Conservation (phyloP, 2,113 vertebrate species). For the Lontra canadensis region DNA sequence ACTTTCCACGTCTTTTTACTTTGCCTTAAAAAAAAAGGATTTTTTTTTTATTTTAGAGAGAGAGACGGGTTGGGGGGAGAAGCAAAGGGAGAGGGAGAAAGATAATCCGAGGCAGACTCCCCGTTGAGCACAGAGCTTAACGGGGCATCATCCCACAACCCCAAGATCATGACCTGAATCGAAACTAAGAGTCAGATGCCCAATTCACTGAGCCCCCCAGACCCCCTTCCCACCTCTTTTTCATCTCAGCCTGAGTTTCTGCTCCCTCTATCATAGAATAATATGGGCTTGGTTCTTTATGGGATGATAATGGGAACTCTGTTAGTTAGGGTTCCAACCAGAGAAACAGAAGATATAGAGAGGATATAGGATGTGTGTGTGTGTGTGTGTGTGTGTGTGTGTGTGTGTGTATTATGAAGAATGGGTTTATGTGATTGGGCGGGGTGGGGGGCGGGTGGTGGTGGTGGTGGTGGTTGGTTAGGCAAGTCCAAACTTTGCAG, state of each 20-base stretch:
- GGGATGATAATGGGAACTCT: not conserved
- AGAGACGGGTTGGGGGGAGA: not conserved
- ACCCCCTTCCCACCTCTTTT: not conserved
- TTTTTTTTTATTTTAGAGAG: not conserved
- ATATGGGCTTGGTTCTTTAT: not conserved
- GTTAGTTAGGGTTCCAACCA: not conserved
- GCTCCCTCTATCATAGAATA: not conserved
- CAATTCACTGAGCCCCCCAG: not conserved
- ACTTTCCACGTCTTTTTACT: not conserved
- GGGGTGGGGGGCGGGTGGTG: too few relatives aligned
- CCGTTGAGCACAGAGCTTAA: not conserved
- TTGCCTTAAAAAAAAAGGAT: not conserved
- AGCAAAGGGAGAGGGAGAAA: not conserved
- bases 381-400: too few relatives aligned
- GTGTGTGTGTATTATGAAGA: not conserved
- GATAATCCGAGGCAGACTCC: not conserved
- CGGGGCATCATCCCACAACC: not conserved
- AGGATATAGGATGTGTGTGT: too few relatives aligned
- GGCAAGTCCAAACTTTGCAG: not conserved
- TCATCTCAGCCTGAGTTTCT: not conserved
- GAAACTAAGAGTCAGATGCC: not conserved
- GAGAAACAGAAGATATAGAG: not conserved
- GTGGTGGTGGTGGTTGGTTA: not conserved
- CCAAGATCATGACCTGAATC: not conserved
- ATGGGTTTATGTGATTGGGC: not conserved